Base-by-base conservation (phyloP, 1,140 invertebrate species). In the Tenebrio molitor region DNA sequence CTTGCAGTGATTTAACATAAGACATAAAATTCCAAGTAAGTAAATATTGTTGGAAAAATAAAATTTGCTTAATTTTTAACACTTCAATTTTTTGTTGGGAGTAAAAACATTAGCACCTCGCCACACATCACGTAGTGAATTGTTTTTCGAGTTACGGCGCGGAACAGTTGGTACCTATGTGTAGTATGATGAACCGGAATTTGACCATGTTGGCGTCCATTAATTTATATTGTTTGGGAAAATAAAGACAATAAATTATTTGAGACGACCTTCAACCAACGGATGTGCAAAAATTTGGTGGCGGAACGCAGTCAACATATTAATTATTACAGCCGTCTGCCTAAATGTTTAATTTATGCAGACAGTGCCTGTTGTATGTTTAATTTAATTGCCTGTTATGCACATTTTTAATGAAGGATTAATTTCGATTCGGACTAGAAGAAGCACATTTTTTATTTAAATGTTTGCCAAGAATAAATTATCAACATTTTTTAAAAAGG, bases 231-330 rank as follows among this genome's bases (percentile, higher is more conserved):
- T 58, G 50, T 12, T 29, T 6, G 2, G 15, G 7, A 14, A 66
- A 66, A 66, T 66, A 44, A 44, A 44, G 17, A 66, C 64, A 66
- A 42, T 66, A 66, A 66, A 66, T 66, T 66, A 44, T 39, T n/a
- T 44, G 64, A 66, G 39, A 66, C 64, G 64, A 66, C 64, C 64
- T 66, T 66, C 64, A 66, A 42, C 39, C 36, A 66, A 44, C 64
- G 64, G 64, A 66, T 66, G 64, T 66, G 64, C 33, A 66, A 66
- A 66, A 66, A 66, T 66, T 44, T 42, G 39, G 42, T 66, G 64
- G 64, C 64, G 64, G 64, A 66, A 66, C 64, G 25, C 42, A 66
- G 50, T 58, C 50, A 58, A 58, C 50, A 58, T 29, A 58, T 58
- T 58, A 58, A 58, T 58, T 58, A 58, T 14, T 58, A 58, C 50